Percentiles rank a stretch among this genome's conserved stretches.
These are phyloP conservation scores for Metopolophium dirhodum DNA, from an alignment of 1,140 invertebrate genomes.

Conservation along the genomic window DNA sequence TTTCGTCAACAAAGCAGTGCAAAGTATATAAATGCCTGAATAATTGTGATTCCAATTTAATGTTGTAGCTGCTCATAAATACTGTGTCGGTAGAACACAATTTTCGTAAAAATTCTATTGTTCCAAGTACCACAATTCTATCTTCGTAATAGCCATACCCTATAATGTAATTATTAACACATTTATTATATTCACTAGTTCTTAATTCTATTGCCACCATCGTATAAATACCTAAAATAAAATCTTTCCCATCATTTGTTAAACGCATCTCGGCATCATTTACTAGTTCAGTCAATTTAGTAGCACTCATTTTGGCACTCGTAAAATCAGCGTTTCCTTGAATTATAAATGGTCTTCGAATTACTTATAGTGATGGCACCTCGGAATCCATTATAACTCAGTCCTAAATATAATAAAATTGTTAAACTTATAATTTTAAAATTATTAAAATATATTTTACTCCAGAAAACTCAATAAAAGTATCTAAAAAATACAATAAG, in stretches of 20 bases:
- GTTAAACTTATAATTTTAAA: too few relatives aligned
- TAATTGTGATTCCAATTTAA: not conserved
- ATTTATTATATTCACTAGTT: not conserved
- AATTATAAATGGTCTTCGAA: not conserved
- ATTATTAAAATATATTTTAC: too few relatives aligned
- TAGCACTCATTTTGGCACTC: not conserved
- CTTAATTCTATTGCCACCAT: not conserved
- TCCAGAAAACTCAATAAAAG: too few relatives aligned
- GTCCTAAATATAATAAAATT: too few relatives aligned
- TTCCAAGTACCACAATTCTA: not conserved
- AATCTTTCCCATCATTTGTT: not conserved
- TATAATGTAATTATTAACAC: not conserved
- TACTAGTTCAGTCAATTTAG: not conserved
- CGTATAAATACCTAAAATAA: not conserved
- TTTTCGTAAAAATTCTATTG: not conserved
- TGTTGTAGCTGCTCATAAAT: not conserved
- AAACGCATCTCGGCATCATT: not conserved
- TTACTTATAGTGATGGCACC: not conserved
- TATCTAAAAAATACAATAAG: too few relatives aligned
- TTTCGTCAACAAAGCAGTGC: not conserved
- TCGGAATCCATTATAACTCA: too few relatives aligned
- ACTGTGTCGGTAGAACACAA: not conserved
- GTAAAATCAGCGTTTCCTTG: not conserved
- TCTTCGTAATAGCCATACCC: not conserved
- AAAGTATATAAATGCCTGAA: not conserved